These are phyloP conservation scores for Panagrolaimus sp. DNA, from an alignment of 1,140 invertebrate species.

Conservation along the genomic window DNA sequence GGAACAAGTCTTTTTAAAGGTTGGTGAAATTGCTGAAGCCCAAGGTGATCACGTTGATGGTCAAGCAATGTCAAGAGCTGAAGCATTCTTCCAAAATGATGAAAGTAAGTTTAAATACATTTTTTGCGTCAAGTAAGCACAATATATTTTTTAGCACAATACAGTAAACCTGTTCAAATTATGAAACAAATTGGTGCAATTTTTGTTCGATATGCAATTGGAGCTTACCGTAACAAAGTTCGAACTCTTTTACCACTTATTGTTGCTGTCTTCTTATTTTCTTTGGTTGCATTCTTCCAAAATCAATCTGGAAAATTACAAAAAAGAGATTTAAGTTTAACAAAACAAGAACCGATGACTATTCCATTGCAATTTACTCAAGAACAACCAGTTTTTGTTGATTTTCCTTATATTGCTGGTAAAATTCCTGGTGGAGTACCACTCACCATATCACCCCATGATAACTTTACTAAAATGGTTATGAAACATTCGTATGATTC, in stretches of 20 bases:
- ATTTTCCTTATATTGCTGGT: conserved; percentile 22
- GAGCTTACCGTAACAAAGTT: conserved; percentile 32
- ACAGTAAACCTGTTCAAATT: background rate
- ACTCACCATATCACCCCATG: conserved; percentile 1
- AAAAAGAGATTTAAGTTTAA: conserved; percentile 30
- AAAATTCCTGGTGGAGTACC: conserved; percentile 18
- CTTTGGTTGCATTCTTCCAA: conserved; percentile 13
- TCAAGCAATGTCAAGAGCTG: conserved; percentile 1
- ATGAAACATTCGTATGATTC: conserved; percentile 22
- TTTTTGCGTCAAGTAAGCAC: no score
- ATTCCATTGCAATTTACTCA: conserved; percentile 27
- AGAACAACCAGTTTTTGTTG: conserved; percentile 11
- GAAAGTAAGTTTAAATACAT: no score
- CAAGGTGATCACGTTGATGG: conserved; percentile 14
- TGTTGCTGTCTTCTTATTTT: conserved; percentile 24
- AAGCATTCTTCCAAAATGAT: background rate
- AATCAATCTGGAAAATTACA: background rate
- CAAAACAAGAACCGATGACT: conserved; percentile 24
- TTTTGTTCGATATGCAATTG: conserved; percentile 33
- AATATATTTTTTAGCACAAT: background rate
- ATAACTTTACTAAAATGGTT: conserved; percentile 20
- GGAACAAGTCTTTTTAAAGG: conserved; percentile 48
- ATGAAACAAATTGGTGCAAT: conserved; percentile 31
- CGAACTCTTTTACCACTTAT: conserved; percentile 37
- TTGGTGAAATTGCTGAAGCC: conserved; percentile 39